Evolutionary conservation across 2,113 vertebrate genomes (phyloP).

Genomic region (Mesocricetus auratus): DNA sequence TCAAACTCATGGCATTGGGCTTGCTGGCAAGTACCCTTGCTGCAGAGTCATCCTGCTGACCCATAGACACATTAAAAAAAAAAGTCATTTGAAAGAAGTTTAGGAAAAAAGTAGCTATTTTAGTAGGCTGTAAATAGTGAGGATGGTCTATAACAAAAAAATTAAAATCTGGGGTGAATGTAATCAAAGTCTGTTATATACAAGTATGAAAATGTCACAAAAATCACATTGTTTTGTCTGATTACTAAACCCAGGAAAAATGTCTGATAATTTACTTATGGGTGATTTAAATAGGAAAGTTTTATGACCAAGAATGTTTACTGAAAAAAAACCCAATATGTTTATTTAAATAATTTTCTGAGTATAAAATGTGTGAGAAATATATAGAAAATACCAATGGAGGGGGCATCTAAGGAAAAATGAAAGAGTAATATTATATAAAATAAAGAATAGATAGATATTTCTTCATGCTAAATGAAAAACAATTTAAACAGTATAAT

Average conservation of each 20-base stretch:
- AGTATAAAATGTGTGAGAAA: not conserved
- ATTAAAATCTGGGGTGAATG: not conserved
- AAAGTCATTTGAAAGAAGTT: constrained; percentile 6
- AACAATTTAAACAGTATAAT: not conserved
- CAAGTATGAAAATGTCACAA: not conserved
- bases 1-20: not conserved
- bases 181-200: not conserved
- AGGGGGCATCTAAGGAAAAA: not conserved
- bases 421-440: not conserved
- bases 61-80: not conserved
- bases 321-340: not conserved
- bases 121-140: not conserved
- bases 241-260: not conserved
- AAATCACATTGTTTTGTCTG: not conserved
- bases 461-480: not conserved
- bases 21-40: not conserved
- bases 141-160: constrained; percentile 36
- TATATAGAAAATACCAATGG: not conserved
- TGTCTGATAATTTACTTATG: constrained; percentile 26
- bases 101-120: not conserved
- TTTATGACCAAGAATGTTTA: not conserved
- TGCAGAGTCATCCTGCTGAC: not conserved
- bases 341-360: not conserved
- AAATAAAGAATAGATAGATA: not conserved
- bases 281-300: not conserved